phyloP scores from a whole-genome alignment of 2,888 invertebrate genomes.

The Ophion ventricosus region DNA sequence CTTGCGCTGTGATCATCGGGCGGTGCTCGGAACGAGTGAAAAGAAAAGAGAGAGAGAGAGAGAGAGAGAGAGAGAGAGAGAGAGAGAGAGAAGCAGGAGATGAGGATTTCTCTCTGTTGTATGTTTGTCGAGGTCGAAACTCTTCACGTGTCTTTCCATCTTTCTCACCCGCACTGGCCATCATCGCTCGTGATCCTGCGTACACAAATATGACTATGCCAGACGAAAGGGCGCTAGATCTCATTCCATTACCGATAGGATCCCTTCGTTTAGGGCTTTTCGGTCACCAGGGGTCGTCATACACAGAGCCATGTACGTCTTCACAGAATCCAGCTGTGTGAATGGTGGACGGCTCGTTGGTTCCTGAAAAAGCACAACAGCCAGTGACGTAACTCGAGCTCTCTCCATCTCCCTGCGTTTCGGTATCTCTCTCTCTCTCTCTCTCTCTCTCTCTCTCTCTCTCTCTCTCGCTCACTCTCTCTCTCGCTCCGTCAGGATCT shows the following conservation, averaged over 20 bases:
- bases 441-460: conserved; percentile 45
- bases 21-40: conserved; percentile 42
- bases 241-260: neutral
- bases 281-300: neutral
- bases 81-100: conserved; percentile 2
- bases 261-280: neutral
- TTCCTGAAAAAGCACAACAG: conserved; percentile 78
- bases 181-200: conserved; percentile 15
- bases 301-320: neutral
- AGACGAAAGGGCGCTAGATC: conserved; percentile 14
- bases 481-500: conserved; percentile 71
- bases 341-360: conserved; percentile 69
- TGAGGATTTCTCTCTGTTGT: conserved; percentile 50
- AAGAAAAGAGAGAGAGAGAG: too few relatives aligned
- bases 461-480: conserved; percentile 48
- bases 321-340: conserved; percentile 54
- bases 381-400: conserved; percentile 81
- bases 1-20: conserved; percentile 51
- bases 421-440: conserved; percentile 16
- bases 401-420: conserved; percentile 21
- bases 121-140: conserved; percentile 31
- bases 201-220: neutral
- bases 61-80: conserved; percentile 6
- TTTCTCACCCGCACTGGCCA: conserved; percentile 65
- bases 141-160: conserved; percentile 30